A percentile compares a stretch with the other conserved stretches of the same genome.
Evolutionary conservation across 2,113 vertebrate species (phyloP).

Genomic region (Balaeniceps rex): DNA sequence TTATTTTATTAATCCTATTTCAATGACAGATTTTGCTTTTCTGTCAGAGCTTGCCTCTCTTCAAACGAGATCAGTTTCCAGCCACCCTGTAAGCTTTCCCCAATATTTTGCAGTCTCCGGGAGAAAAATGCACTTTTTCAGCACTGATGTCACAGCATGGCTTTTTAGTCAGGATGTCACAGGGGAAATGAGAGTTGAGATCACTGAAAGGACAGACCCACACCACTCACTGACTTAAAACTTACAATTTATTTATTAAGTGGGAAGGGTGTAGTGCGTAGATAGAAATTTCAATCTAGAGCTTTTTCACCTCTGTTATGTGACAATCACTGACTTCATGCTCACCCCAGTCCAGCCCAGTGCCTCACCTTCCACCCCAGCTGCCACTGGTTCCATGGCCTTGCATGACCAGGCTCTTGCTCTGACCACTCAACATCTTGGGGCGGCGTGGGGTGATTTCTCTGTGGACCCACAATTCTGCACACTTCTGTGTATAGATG

Average conservation of each 20-base stretch:
- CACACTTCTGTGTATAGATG: neutral
- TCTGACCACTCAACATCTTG: neutral
- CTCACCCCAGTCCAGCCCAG: neutral
- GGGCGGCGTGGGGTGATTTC: accelerated
- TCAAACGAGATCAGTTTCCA: neutral
- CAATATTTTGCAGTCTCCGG: neutral
- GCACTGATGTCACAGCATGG: neutral
- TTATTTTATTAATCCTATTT: neutral
- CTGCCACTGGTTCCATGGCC: neutral
- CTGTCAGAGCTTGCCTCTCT: neutral
- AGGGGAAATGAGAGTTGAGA: neutral
- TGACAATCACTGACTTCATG: neutral
- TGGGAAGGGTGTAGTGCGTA: neutral
- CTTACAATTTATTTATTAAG: neutral
- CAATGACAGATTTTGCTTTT: neutral
- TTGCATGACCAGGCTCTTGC: accelerated
- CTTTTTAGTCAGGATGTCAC: neutral
- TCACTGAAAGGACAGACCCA: neutral
- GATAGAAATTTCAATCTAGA: neutral
- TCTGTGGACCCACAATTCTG: neutral
- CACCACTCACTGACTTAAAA: neutral
- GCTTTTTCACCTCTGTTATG: neutral
- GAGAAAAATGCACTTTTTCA: neutral
- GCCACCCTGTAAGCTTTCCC: neutral
- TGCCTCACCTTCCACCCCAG: neutral